Base-by-base conservation (phyloP, 2,797 vertebrate species). In the Eospalax fontanierii region DNA sequence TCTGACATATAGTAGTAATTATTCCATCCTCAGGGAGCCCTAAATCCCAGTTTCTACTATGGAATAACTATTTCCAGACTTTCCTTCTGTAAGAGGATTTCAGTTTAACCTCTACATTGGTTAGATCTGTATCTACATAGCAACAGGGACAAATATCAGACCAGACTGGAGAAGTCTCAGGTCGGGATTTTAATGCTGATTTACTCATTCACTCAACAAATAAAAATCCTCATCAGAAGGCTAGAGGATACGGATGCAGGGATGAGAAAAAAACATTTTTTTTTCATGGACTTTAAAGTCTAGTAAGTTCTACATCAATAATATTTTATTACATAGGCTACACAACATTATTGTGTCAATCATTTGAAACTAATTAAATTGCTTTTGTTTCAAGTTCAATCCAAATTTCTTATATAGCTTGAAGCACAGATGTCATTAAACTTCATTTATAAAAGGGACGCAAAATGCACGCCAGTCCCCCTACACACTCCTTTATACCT, bases 401-500 rank as follows among this genome's bases (percentile, higher is more conserved):
- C n/a, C 63, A 71, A 83, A 79, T 19, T 78, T 61, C 54, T 30
- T 63, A 54, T 11, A 93, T 19, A 92, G 35, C 24, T 86, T 93
- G 68, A 92, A 95, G 91, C 33, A 93, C 38, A 89, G 81, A 70
- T 81, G 50, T 63, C 54, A 91, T 61, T 61, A 24, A 70, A 90
- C 59, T 78, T 91, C 73, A n/a, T 84, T 93, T 89, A 74, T 38
- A 87, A 92, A 71, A 91, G 22, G 57, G 46, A 40, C 35, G 38
- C 54, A 68, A 4, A 71, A 66, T n/a, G 74, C 94, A 88, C 50
- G 6, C 24, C 21, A 87, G 4, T 38, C 6, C 14, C 18, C 26
- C 28, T 33, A 33, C 30, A 19, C 18, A 63, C 22, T n/a, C 19
- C 4, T 57, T n/a, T 33, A 33, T 0, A 14, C 33, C 59, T 8